Percentiles rank a stretch among this genome's conserved stretches.
These are phyloP conservation scores for Neolamprologus variostigma DNA, from an alignment of 2,113 vertebrate genomes.

Conservation along the genomic window DNA sequence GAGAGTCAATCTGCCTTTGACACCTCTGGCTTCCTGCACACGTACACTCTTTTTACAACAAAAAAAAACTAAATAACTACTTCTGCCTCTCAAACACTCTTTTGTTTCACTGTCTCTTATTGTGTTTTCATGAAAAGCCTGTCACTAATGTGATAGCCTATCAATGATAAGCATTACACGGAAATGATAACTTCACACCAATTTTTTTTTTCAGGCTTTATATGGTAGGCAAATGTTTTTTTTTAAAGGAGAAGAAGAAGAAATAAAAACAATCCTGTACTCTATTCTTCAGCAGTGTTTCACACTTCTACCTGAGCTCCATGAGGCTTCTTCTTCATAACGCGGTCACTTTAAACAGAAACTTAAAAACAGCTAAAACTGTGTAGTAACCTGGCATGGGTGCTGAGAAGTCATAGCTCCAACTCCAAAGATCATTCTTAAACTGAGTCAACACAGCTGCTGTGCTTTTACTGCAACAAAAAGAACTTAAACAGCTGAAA, in stretches of 20 bases:
- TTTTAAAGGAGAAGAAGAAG: neutral
- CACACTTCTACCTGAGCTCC: neutral
- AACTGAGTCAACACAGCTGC: neutral
- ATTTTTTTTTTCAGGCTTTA: neutral
- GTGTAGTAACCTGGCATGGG: neutral
- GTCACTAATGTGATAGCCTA: neutral
- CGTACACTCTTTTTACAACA: neutral
- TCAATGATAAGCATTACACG: neutral
- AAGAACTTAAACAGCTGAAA: neutral
- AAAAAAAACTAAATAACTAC: slow-evolving; percentile 2
- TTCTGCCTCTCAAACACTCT: slow-evolving; percentile 25
- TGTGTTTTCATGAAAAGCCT: slow-evolving; percentile 20
- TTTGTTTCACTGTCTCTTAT: slow-evolving; percentile 30
- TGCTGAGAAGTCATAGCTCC: neutral
- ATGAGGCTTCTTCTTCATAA: neutral
- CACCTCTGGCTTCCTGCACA: slow-evolving; percentile 47
- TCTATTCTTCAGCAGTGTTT: neutral
- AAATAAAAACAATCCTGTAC: neutral
- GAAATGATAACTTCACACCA: neutral
- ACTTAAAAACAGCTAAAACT: neutral
- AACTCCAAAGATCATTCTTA: neutral
- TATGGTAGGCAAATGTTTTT: neutral
- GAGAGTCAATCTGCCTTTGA: slow-evolving; percentile 42
- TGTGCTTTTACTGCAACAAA: neutral
- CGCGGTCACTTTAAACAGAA: neutral